Conservation (phyloP, 2,113 vertebrate species). For the Melanostigma gelatinosum region DNA sequence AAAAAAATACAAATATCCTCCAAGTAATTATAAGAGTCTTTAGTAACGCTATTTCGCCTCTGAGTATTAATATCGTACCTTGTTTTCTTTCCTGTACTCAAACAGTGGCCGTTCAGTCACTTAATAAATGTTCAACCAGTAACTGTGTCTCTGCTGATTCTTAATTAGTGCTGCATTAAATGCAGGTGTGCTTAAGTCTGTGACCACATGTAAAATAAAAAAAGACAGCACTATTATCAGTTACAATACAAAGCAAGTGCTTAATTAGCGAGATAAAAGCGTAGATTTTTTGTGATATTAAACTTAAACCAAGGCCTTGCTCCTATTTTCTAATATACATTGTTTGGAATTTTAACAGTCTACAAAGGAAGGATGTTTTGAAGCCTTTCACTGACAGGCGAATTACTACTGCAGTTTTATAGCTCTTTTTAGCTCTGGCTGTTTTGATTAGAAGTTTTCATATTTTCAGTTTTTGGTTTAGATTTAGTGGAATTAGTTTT, state of each 20-base stretch:
- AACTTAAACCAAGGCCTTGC: too few species aligned
- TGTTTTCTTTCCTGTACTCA: background rate
- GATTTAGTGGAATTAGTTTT: background rate
- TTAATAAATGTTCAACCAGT: background rate
- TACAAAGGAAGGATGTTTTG: background rate
- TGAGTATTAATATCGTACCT: background rate
- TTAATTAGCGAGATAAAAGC: background rate
- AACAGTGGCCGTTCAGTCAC: background rate
- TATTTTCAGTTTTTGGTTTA: background rate
- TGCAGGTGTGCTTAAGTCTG: background rate
- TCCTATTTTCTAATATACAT: background rate
- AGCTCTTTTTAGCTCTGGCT: too few species aligned
- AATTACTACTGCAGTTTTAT: background rate
- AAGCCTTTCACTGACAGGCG: background rate
- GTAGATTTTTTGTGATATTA: background rate
- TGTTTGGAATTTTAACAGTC: background rate
- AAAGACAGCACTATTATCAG: background rate
- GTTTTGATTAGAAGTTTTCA: background rate
- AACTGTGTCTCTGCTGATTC: background rate
- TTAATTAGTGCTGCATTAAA: constrained; percentile 3
- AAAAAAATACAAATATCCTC: too few species aligned
- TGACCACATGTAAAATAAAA: background rate
- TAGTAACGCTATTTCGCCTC: background rate
- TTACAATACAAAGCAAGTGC: background rate
- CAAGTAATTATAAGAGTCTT: background rate